Evolutionary conservation across 2,888 invertebrate species (phyloP).

Genomic region (Pantelozetes paolii): DNA sequence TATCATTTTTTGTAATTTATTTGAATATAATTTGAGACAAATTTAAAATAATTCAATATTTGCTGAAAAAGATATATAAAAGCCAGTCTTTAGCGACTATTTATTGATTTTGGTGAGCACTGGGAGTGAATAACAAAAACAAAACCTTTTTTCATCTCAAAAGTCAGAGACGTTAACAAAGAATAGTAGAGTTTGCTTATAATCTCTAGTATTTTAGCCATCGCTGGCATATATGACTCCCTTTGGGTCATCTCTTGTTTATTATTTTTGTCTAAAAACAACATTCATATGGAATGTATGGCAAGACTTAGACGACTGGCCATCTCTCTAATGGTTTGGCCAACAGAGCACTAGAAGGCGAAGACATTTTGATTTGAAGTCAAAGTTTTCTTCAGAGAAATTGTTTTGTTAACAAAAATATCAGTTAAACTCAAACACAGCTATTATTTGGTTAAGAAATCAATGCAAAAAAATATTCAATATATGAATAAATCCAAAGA

Average conservation of each 20-base stretch:
- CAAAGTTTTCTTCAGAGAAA: neutral
- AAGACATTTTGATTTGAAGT: neutral
- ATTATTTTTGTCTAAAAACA: neutral
- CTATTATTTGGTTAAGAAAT: neutral
- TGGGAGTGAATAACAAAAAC: neutral
- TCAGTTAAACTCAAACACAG: neutral
- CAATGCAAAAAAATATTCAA: neutral
- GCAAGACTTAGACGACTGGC: neutral
- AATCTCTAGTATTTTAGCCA: neutral
- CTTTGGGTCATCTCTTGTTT: conserved; percentile 12
- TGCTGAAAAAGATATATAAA: no score
- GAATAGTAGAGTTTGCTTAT: neutral
- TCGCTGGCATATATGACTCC: neutral
- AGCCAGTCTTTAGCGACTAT: no score
- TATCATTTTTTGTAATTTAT: no score
- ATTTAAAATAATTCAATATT: no score
- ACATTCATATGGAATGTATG: neutral
- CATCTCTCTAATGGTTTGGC: neutral
- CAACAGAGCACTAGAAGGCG: neutral
- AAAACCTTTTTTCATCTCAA: neutral
- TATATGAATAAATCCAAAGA: neutral
- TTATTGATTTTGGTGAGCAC: neutral
- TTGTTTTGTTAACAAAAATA: neutral
- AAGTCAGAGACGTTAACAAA: neutral
- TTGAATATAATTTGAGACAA: no score